Evolutionary conservation across 2,888 invertebrate species (phyloP).

Genomic region (Calameuta idolon): DNA sequence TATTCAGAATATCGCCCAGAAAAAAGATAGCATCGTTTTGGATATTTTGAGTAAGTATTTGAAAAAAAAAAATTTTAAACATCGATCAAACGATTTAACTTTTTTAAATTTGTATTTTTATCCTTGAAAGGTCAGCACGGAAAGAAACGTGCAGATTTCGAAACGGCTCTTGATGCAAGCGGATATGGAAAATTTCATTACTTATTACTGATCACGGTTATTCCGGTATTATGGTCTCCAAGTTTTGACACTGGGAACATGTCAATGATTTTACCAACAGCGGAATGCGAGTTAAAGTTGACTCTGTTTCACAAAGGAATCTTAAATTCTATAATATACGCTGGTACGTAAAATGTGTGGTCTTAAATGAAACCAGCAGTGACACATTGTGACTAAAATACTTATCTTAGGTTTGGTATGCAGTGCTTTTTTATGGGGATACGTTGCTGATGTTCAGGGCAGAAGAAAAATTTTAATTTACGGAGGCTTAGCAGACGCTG

Average conservation of each 20-base stretch:
- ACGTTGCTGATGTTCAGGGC: constrained; percentile 80
- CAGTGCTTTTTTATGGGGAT: constrained; percentile 83
- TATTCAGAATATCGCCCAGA: neutral
- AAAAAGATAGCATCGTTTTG: neutral
- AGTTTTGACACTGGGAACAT: constrained; percentile 79
- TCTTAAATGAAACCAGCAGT: neutral
- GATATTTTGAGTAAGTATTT: neutral
- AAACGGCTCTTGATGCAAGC: constrained; percentile 77
- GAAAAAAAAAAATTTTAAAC: neutral
- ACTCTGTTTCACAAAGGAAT: constrained; percentile 78
- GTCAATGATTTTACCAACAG: constrained; percentile 79
- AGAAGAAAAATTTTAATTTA: constrained; percentile 75
- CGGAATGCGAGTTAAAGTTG: constrained; percentile 79
- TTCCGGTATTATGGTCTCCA: constrained; percentile 76
- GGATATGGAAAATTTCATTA: constrained; percentile 79
- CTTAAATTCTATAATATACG: constrained; percentile 78
- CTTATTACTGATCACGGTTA: constrained; percentile 70
- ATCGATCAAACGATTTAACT: neutral
- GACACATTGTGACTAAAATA: neutral
- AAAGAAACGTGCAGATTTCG: constrained; percentile 72
- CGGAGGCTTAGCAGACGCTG: constrained; percentile 75
- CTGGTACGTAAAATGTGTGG: constrained; percentile 67
- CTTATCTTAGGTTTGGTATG: constrained; percentile 76
- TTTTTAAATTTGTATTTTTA: neutral
- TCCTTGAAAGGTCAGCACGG: neutral